Evolutionary conservation across 2,888 invertebrate genomes (phyloP), one percentile per base, ranked within the genome.

Genomic region (Fragum sueziense): DNA sequence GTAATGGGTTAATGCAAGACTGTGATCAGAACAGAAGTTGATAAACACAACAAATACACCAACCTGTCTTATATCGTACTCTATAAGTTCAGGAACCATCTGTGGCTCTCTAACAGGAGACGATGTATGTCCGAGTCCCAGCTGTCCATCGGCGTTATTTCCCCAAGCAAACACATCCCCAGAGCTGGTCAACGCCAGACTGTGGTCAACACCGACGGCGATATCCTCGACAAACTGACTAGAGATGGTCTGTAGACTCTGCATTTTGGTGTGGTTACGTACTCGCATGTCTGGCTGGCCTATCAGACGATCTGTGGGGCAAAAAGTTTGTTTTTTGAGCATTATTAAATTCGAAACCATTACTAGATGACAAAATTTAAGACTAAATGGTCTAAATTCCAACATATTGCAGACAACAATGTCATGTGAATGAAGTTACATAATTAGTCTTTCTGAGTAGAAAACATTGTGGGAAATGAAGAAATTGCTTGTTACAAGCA

Each of bases 131-230:
- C 95, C 94, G 0, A 95, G 90, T 0, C 95, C 95, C 2, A 95
- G 92, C 88, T 95, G 95, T 6, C 95, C 95, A 88, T 95, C 95
- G 52, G 94, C 94, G 91, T 95, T 95, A 92, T 94, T 94, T n/a
- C 95, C 95, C 95, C 95, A 95, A 0, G 94, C 95, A 89, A 94
- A 95, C 1, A 95, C 95, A 87, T 95, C 94, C 7, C 95, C 95
- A 74, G 94, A 93, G n/a, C 93, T 91, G 6, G 95, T 94, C 34
- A 95, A 91, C 29, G 94, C 95, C 20, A 95, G 89, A 0, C 94
- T 94, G 89, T 95, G 95, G 85, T 95, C 95, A 0, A 95, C 94
- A 0, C 95, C 95, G 25, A 95, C 94, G 0, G 95, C 94, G 73
- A 95, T 94, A 86, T 95, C 95, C 69, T 94, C 94, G 2, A 95